These are phyloP conservation scores for Trogon surrucura DNA, from an alignment of 2,113 vertebrate species.

Conservation along the genomic window DNA sequence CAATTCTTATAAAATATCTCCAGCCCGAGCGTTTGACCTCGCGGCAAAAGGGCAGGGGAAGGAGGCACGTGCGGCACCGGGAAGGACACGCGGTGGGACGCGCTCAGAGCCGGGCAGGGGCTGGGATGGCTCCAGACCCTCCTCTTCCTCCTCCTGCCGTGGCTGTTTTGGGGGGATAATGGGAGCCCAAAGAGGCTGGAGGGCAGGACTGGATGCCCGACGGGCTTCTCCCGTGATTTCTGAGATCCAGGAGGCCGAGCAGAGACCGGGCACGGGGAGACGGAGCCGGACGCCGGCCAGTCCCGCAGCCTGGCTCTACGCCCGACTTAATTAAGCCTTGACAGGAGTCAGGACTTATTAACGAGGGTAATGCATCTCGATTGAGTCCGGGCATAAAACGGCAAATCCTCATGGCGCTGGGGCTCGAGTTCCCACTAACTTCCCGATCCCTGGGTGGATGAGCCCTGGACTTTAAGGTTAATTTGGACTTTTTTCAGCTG, in stretches of 20 bases:
- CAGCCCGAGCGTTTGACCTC: not conserved
- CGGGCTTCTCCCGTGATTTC: no score
- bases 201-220: not conserved
- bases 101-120: no score
- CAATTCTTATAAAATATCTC: not conserved
- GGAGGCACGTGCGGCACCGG: not conserved
- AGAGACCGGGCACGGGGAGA: not conserved
- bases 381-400: fast-evolving
- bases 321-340: not conserved
- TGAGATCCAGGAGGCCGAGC: not conserved
- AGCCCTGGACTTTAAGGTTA: not conserved
- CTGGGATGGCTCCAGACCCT: not conserved
- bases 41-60: not conserved
- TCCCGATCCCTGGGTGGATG: not conserved
- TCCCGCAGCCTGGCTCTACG: not conserved
- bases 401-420: not conserved
- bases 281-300: not conserved
- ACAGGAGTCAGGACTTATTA: not conserved
- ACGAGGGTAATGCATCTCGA: not conserved
- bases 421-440: not conserved
- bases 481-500: not conserved
- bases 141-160: not conserved
- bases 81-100: not conserved
- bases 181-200: not conserved
- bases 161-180: not conserved